These are phyloP conservation scores for Montipora foliosa DNA, from an alignment of 64 coral and sea anemone genomes.

Conservation along the genomic window DNA sequence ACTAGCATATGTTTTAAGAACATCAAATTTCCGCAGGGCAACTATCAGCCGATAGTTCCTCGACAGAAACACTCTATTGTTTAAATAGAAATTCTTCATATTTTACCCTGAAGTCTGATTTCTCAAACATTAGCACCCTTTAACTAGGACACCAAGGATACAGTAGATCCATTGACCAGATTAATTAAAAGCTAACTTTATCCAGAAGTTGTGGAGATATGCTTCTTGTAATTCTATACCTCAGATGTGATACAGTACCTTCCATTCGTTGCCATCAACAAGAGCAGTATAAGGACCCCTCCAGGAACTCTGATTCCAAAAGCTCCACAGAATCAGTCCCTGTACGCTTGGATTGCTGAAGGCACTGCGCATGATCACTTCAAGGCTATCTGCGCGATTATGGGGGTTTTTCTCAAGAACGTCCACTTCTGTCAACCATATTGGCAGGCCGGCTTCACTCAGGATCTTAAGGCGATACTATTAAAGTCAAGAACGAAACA, in stretches of 20 bases:
- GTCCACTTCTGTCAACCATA: conserved; percentile 95
- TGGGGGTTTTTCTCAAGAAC: conserved; percentile 69
- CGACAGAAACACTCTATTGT: no score
- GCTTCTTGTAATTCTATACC: no score
- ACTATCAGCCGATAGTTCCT: no score
- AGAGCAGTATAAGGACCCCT: conserved; percentile 76
- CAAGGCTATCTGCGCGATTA: conserved; percentile 77
- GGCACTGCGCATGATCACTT: conserved; percentile 79
- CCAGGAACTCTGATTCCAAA: conserved; percentile 81
- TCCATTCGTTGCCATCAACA: conserved; percentile 76
- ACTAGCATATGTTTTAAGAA: no score
- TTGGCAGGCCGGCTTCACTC: conserved; percentile 57
- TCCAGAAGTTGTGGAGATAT: no score
- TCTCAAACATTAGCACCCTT: no score
- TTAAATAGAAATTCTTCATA: no score
- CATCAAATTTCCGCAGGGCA: no score
- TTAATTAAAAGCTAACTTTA: no score
- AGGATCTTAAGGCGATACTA: conserved; percentile 77
- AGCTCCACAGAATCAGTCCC: conserved; percentile 82
- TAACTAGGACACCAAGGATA: no score
- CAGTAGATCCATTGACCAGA: no score
- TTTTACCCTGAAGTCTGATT: no score
- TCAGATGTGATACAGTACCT: conserved; percentile 31
- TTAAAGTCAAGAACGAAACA: neutral
- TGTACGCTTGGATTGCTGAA: conserved; percentile 81